Evolutionary conservation across 2,888 invertebrate genomes (phyloP), one percentile per base, ranked within the genome.

Genomic region (Drosophila suboccidentalis): DNA sequence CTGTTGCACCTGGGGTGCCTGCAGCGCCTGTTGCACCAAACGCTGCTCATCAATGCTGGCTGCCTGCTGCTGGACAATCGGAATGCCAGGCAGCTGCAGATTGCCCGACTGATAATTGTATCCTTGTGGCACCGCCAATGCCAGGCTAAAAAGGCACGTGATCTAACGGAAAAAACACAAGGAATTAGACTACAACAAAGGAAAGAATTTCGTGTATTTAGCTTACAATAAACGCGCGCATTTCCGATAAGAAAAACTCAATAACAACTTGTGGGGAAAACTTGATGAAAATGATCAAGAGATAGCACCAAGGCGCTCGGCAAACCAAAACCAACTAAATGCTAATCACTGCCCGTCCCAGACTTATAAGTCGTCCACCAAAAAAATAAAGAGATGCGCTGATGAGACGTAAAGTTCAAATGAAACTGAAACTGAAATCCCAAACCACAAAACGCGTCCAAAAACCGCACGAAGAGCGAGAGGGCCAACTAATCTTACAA

Each of bases 311-410:
- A 80, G 81, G 74, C 76, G 74, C 82, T 77, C 82, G 91, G 85
- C 90, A 85, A 83, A 78, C 86, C 75, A 81, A 84, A 90, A 89
- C 80, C 89, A 90, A 92, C 92, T 92, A 92, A 92, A 92, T 90
- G 88, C 80, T 90, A 87, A 89, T 86, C 86, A 91, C 81, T 72
- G 75, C 51, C 67, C 69, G 79, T 39, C 72, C 76, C 85, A 88
- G 89, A 87, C 91, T 91, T 92, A 91, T 92, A 92, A 88, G 77
- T 78, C 82, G 75, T 60, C 73, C 76, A 78, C 73, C 62, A 71
- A 64, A 49, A 17, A 39, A 43, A 39, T 8, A 29, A 8, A 54
- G 55, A 49, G 61, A 43, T 49, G 61, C 19, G 47, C 47, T 38
- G 68, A 47, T 58, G 62, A 68, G 69, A 54, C 60, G 59, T 39